Evolutionary conservation across 1,140 invertebrate species (phyloP), one percentile per base, ranked within the genome.

Genomic region (Parasteatoda tepidariorum): DNA sequence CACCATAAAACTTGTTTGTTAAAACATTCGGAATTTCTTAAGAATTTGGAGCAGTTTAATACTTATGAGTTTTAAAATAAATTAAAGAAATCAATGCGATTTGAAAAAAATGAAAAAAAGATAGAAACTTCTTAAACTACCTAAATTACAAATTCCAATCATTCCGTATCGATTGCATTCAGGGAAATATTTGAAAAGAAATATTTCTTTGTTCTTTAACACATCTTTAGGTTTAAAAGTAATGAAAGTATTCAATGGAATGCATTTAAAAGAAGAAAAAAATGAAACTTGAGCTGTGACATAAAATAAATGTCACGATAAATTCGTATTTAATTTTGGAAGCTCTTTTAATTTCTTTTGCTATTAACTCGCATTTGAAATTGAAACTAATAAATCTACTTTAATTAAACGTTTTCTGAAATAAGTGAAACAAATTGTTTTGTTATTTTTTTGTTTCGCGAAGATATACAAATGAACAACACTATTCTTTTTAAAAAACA

Each of bases 351-450:
- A 48, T 48, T 48, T 48, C 9, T 48, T 48, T 18, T 48, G 4
- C 18, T 48, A 13, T n/a, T n/a, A n/a, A n/a, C n/a, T 24, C 26
- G 18, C 26, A 9, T 24, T 62, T 62, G 18, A 26, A 26, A 24
- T 73, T 26, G 31, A 30, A 73, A 73, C 70, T 57, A 55, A 57
- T 73, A 57, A 73, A 33, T 41, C 48, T 22, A 55, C 48, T 18
- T 1, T 18, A 1, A 55, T 55, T 55, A 55, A 18, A n/a, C n/a
- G n/a, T n/a, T n/a, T n/a, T n/a, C n/a, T n/a, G n/a, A n/a, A n/a
- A n/a, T n/a, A n/a, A n/a, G n/a, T n/a, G n/a, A n/a, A n/a, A n/a
- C n/a, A n/a, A n/a, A n/a, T n/a, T n/a, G n/a, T n/a, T n/a, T n/a
- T n/a, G n/a, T n/a, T n/a, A n/a, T n/a, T n/a, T n/a, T n/a, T n/a